Conservation (phyloP, 1,140 invertebrate genomes). For the Cotesia glomerata region DNA sequence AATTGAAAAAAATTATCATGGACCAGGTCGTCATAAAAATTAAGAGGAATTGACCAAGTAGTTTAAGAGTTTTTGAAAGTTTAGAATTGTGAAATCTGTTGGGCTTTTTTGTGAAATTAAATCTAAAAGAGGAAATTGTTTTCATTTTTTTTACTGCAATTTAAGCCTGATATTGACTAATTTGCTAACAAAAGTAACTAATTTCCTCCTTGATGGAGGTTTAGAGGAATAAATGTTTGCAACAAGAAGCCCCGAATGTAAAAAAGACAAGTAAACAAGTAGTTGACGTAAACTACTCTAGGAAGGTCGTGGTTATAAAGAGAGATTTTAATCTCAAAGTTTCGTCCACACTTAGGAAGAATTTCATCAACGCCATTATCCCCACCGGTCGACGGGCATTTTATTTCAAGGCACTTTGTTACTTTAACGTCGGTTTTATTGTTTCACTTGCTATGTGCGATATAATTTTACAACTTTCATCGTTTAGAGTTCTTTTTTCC, state of each 20-base stretch:
- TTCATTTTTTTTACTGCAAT: not conserved
- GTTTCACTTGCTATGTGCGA: not conserved
- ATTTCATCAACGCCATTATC: conserved; percentile 30
- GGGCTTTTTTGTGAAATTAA: too few species aligned
- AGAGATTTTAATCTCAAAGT: conserved; percentile 29
- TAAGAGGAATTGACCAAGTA: too few species aligned
- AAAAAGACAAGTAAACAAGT: not conserved
- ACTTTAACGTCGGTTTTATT: not conserved
- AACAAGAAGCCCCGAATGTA: not conserved
- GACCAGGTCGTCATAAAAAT: too few species aligned
- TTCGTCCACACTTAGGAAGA: conserved; percentile 21
- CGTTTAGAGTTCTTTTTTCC: not conserved
- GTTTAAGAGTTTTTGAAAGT: too few species aligned
- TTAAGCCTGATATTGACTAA: not conserved
- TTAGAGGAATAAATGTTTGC: too few species aligned
- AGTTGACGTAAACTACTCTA: conserved; percentile 19
- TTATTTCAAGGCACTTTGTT: not conserved
- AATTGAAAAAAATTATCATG: not conserved
- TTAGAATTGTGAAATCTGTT: not conserved
- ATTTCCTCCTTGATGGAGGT: too few species aligned
- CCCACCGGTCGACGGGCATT: not conserved
- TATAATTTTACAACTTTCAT: not conserved
- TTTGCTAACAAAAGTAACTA: too few species aligned
- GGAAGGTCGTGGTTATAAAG: not conserved
- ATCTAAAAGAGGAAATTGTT: not conserved